Evolutionary conservation across 2,113 vertebrate genomes (phyloP).

Genomic region (Xiphophorus couchianus): DNA sequence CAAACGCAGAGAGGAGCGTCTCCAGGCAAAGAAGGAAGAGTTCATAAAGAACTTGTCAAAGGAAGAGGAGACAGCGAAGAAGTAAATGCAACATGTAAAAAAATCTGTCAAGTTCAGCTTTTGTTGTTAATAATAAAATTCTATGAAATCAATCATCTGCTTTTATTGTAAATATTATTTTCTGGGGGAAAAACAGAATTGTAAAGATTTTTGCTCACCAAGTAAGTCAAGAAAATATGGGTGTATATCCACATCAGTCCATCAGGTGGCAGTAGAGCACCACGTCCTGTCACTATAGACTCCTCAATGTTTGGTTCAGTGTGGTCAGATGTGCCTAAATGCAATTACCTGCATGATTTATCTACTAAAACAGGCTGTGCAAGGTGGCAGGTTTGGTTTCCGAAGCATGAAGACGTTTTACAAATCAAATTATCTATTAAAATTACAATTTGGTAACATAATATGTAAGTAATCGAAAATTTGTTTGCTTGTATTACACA

Average conservation of each 20-base stretch:
- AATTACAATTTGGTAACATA: neutral
- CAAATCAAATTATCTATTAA: neutral
- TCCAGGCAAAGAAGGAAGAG: constrained; percentile 96
- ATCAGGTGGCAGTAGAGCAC: constrained; percentile 55
- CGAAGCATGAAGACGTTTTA: neutral
- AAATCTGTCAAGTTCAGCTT: constrained; percentile 1
- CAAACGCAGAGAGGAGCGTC: constrained; percentile 92
- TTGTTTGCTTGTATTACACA: too few species aligned
- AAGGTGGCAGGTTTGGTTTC: too few species aligned
- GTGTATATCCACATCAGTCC: constrained; percentile 3
- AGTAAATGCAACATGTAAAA: constrained; percentile 71
- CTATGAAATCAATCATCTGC: constrained; percentile 10
- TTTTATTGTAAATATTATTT: neutral
- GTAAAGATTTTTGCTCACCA: neutral
- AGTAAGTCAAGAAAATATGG: neutral
- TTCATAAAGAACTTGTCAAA: constrained; percentile 94
- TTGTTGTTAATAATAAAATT: constrained; percentile 65
- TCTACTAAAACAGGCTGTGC: neutral
- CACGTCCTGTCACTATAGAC: too few species aligned
- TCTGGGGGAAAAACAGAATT: neutral
- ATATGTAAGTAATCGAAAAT: neutral
- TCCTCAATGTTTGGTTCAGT: too few species aligned
- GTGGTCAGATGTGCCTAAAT: neutral
- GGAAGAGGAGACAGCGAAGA: constrained; percentile 92
- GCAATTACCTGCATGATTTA: neutral